A percentile compares a stretch with the other conserved stretches of the same genome.
Evolutionary conservation across 2,888 invertebrate species (phyloP).

Genomic region (Sarcophaga variegata): DNA sequence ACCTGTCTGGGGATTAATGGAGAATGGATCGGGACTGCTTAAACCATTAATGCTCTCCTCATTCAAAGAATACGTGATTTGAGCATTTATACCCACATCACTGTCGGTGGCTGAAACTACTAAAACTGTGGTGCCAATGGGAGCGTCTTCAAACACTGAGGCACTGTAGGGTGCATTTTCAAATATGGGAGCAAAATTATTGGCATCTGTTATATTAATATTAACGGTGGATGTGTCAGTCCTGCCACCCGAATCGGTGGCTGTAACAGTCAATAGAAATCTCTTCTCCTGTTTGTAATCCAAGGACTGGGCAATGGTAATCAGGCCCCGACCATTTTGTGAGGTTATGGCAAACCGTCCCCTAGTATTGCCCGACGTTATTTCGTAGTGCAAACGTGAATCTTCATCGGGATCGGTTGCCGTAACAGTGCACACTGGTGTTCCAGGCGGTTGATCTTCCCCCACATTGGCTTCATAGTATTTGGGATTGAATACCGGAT

Average conservation of each 20-base stretch:
- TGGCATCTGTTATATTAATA: constrained; percentile 96
- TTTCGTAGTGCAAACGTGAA: constrained; percentile 89
- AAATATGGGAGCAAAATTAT: constrained; percentile 96
- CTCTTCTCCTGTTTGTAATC: constrained; percentile 96
- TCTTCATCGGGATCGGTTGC: constrained; percentile 96
- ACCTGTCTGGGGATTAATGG: constrained; percentile 96
- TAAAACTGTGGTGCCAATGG: constrained; percentile 94
- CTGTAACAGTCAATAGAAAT: constrained; percentile 92
- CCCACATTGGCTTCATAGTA: constrained; percentile 95
- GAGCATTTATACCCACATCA: constrained; percentile 97
- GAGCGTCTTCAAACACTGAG: constrained; percentile 95
- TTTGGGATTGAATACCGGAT: constrained; percentile 97
- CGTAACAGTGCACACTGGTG: constrained; percentile 93
- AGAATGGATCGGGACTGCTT: constrained; percentile 88
- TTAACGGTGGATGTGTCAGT: constrained; percentile 94
- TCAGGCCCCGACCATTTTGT: constrained; percentile 92
- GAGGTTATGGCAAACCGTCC: constrained; percentile 95
- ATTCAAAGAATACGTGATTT: constrained; percentile 90
- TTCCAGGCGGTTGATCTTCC: constrained; percentile 95
- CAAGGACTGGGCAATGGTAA: constrained; percentile 93
- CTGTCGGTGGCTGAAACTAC: constrained; percentile 96
- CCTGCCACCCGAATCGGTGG: constrained; percentile 94
- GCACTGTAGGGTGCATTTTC: constrained; percentile 96
- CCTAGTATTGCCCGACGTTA: constrained; percentile 91
- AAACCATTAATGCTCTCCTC: constrained; percentile 85